A percentile compares a stretch with the other conserved stretches of the same genome.
These are phyloP conservation scores for cattle (Bos taurus) DNA, from an alignment of 2,113 vertebrate species.

Conservation along the genomic window ARS-UCD2.0 NC_037328.1:103146501-103147000, in stretches of 20 bases:
- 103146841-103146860: background rate
- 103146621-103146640: background rate
- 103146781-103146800: background rate
- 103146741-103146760: background rate
- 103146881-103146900: background rate
- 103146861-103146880: background rate
- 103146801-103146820: background rate
- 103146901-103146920: background rate
- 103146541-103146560: background rate
- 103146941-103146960: background rate
- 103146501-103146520: background rate
- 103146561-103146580: background rate
- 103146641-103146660: background rate
- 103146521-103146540: background rate
- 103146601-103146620: background rate
- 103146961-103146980: background rate
- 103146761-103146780: background rate
- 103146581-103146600: background rate
- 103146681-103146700: background rate
- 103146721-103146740: background rate
- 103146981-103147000: background rate
- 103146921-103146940: background rate
- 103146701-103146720: background rate
- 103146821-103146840: background rate
- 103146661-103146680: background rate